These are phyloP conservation scores for Nothura maculosa DNA, from an alignment of 2,797 vertebrate species.

Conservation along the genomic window DNA sequence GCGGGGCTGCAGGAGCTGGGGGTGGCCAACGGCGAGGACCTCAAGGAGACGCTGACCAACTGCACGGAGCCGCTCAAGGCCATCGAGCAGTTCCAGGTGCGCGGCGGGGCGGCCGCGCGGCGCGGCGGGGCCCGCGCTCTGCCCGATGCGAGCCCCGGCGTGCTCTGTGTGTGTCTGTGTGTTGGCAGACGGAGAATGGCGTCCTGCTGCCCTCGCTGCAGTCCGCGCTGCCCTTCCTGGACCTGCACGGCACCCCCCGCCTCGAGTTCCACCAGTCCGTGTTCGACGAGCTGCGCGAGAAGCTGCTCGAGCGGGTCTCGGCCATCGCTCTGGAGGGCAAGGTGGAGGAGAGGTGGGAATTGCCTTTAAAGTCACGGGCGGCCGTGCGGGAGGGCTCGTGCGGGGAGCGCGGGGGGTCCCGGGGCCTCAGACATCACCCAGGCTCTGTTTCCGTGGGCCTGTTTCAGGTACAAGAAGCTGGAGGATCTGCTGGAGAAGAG, in stretches of 20 bases:
- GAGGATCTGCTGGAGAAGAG: constrained; percentile 97
- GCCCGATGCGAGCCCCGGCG: no score
- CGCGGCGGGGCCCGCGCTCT: no score
- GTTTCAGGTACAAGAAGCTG: constrained; percentile 91
- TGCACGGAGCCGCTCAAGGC: constrained; percentile 98
- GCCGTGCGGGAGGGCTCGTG: neutral
- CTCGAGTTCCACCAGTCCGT: constrained; percentile 99
- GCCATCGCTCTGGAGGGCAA: constrained; percentile 92
- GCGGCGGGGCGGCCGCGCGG: neutral
- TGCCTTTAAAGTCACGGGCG: accelerated
- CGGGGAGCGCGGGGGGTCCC: no score
- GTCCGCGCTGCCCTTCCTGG: constrained; percentile 95
- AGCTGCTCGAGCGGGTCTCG: constrained; percentile 95
- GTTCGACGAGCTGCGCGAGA: constrained; percentile 96
- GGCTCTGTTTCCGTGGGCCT: accelerated
- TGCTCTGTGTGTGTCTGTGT: no score
- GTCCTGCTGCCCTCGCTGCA: constrained; percentile 96
- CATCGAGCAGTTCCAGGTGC: constrained; percentile 98
- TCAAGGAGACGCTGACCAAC: constrained; percentile 97
- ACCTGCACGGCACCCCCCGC: constrained; percentile 95
- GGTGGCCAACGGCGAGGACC: constrained; percentile 95
- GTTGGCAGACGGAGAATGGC: constrained; percentile 92
- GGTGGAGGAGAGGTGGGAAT: constrained; percentile 89
- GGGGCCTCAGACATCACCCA: accelerated
- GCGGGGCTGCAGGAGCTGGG: constrained; percentile 94